Percentiles rank a stretch among this genome's conserved stretches.
These are phyloP conservation scores for Motacilla tschutschensis DNA, from an alignment of 2,113 vertebrate species.

Conservation along the genomic window DNA sequence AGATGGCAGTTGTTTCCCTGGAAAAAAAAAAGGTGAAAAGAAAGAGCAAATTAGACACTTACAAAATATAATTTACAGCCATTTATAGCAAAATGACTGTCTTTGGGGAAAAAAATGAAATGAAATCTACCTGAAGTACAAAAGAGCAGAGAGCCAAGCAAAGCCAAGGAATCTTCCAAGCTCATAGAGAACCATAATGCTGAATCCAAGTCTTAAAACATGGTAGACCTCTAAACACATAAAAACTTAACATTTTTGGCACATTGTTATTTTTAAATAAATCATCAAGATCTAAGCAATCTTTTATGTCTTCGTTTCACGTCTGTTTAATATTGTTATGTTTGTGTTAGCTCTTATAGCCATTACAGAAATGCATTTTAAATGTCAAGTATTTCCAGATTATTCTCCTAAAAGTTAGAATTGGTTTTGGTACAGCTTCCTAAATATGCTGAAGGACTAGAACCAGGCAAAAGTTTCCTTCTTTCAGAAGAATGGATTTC, in stretches of 20 bases:
- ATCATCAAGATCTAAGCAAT: background rate
- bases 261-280: background rate
- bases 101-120: background rate
- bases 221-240: background rate
- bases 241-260: background rate
- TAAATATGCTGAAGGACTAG: background rate
- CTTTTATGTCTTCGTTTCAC: background rate
- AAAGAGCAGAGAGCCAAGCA: background rate
- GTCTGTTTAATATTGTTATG: background rate
- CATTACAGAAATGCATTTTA: background rate
- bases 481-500: background rate
- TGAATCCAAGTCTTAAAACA: background rate
- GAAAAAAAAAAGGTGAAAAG: background rate
- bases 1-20: background rate
- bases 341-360: background rate
- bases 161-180: background rate
- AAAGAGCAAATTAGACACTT: background rate
- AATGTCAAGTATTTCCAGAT: background rate
- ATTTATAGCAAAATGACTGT: background rate
- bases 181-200: background rate
- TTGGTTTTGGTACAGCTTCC: background rate
- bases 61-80: constrained; percentile 20
- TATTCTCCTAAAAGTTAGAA: background rate
- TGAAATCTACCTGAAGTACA: background rate
- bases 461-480: background rate